phyloP scores from a whole-genome alignment of 2,113 vertebrate genomes.

The Eonycteris spelaea region DNA sequence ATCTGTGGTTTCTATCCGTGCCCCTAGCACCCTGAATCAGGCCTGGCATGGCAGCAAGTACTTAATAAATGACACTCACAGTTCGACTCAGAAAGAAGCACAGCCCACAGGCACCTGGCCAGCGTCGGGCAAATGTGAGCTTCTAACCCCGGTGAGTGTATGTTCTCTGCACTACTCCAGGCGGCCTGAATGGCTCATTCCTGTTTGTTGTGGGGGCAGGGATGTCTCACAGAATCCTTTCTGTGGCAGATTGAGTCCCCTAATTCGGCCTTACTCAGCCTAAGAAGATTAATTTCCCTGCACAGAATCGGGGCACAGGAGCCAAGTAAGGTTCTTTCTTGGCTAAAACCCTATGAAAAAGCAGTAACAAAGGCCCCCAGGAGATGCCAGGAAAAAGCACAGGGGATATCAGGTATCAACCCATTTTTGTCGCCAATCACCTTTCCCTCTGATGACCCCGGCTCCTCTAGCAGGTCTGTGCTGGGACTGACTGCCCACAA shows the following conservation, averaged over 20 bases:
- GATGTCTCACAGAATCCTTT: slow-evolving; percentile 25
- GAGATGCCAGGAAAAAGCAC: neutral
- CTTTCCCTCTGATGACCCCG: neutral
- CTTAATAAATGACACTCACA: neutral
- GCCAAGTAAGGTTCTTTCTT: neutral
- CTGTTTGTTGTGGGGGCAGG: neutral
- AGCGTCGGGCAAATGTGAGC: neutral
- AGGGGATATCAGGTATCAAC: neutral
- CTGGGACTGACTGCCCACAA: neutral
- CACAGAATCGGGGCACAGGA: neutral
- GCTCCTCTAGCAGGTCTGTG: neutral
- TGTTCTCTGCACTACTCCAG: neutral
- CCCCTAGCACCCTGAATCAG: neutral
- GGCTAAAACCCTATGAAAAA: neutral
- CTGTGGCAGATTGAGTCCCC: slow-evolving; percentile 37
- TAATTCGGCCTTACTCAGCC: slow-evolving; percentile 51
- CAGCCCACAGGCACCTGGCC: neutral
- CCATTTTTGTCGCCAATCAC: neutral
- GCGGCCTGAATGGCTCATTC: slow-evolving; percentile 5
- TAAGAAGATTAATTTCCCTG: slow-evolving; percentile 64
- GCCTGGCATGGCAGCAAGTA: neutral
- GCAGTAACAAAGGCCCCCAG: neutral
- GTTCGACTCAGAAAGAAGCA: neutral
- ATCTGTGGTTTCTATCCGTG: neutral
- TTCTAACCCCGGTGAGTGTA: neutral